Base-by-base conservation (phyloP, 2,797 vertebrate genomes). In the Scyliorhinus canicula region DNA sequence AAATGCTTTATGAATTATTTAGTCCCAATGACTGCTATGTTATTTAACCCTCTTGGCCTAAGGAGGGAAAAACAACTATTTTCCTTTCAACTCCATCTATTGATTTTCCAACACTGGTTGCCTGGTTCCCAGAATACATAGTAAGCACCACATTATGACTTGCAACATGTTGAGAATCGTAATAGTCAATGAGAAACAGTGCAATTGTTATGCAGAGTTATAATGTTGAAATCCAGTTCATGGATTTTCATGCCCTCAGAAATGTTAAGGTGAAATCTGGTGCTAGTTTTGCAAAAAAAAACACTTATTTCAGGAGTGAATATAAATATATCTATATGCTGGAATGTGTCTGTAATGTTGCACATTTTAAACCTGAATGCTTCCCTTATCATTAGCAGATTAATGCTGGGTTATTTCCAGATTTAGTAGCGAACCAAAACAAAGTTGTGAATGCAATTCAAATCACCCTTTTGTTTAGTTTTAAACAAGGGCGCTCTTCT, bases 1-100 rank as follows among this genome's bases (percentile, higher is more conserved):
- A 94, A 91, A 47, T 74, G 65, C 44, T 94, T 74, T 94, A 69
- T 94, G 67, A 74, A 94, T 94, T 71, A 94, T 94, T 71, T 94
- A 74, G 12, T 71, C 91, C 57, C 35, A 71, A 35, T 52, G 67
- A 47, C 47, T 52, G 47, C 19, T 52, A 50, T 74, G 67, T 94
- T 74, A 74, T 94, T 74, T 94, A 52, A 35, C 91, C 85, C 40
- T 71, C 16, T 94, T 71, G 47, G 65, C 93, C 67, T 24, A 74
- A 9, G 31, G 28, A 74, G 26, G 19, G 71, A 71, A 74, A 94
- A 94, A n/a, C 93, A 69, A 52, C 93, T 26, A 50, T 74, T 52
- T 94, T 6, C 67, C 31, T 94, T 94, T 52, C 63, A 94, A 94
- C 44, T 94, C 28, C n/a, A 74, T 74, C 93, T 52, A 94, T 94